A percentile compares a stretch with the other conserved stretches of the same genome.
These are phyloP conservation scores for Rhynchomys soricoides DNA, from an alignment of 2,113 vertebrate species.

Conservation along the genomic window DNA sequence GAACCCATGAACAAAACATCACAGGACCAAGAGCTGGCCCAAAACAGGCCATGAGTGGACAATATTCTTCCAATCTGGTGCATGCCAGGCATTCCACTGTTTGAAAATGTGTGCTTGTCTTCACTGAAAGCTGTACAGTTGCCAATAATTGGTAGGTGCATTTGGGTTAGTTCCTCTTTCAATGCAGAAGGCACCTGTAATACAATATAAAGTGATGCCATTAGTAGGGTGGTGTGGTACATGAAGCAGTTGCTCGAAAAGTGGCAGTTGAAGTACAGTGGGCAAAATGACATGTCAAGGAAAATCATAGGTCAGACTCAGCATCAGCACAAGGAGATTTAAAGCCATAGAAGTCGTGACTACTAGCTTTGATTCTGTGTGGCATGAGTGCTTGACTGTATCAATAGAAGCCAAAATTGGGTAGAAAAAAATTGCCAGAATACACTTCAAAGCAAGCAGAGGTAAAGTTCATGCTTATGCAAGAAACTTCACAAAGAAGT, in stretches of 20 bases:
- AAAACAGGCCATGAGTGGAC: background rate
- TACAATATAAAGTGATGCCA: background rate
- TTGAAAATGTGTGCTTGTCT: background rate
- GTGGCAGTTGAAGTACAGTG: background rate
- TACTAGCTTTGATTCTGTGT: background rate
- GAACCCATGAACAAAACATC: background rate
- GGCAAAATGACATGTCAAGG: background rate
- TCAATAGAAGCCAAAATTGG: background rate
- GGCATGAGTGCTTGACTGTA: background rate
- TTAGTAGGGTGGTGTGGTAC: background rate
- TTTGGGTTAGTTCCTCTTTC: background rate
- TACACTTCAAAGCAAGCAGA: slow-evolving; percentile 5
- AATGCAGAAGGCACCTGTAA: background rate
- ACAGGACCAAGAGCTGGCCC: background rate
- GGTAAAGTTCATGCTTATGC: background rate
- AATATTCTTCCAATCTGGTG: background rate
- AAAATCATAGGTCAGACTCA: background rate
- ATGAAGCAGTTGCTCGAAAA: background rate
- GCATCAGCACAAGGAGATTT: background rate
- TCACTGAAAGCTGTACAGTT: background rate
- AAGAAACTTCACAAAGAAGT: slow-evolving; percentile 7
- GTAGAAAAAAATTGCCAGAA: slow-evolving; percentile 32
- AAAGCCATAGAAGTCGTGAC: background rate
- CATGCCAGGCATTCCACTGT: background rate
- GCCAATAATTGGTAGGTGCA: background rate